These are phyloP conservation scores for Perithous albicinctus DNA, from an alignment of 2,888 invertebrate species.

Conservation along the genomic window DNA sequence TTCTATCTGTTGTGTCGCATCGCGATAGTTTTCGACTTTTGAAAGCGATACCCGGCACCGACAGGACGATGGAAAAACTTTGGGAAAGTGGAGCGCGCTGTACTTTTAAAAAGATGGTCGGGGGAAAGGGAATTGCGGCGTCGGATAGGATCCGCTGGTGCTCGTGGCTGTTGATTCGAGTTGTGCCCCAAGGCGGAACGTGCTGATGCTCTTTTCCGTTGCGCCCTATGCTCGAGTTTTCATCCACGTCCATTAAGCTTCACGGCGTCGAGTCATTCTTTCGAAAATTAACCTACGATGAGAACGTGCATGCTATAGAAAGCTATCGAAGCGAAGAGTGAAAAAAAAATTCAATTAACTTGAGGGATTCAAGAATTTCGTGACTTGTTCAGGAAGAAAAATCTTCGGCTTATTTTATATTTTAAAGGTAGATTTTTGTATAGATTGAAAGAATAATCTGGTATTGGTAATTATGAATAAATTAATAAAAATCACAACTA, in stretches of 20 bases:
- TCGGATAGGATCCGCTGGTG: constrained; percentile 31
- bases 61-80: constrained; percentile 53
- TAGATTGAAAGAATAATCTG: too few species aligned
- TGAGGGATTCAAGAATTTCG: background rate
- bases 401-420: background rate
- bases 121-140: constrained; percentile 35
- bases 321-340: background rate
- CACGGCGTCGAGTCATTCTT: constrained; percentile 1
- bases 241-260: constrained; percentile 15
- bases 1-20: constrained; percentile 3
- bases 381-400: background rate
- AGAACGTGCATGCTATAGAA: background rate
- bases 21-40: constrained; percentile 30
- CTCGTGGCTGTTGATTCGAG: constrained; percentile 26
- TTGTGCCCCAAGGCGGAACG: constrained; percentile 37
- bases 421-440: background rate
- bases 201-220: constrained; percentile 23
- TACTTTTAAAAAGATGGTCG: constrained; percentile 37
- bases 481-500: too few species aligned
- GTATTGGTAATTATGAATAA: too few species aligned
- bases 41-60: constrained; percentile 35
- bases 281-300: background rate
- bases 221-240: constrained; percentile 8
- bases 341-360: constrained; percentile 13
- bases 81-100: constrained; percentile 57